These are phyloP conservation scores for Lipophrys pholis DNA, from an alignment of 2,113 vertebrate species.

Conservation along the genomic window DNA sequence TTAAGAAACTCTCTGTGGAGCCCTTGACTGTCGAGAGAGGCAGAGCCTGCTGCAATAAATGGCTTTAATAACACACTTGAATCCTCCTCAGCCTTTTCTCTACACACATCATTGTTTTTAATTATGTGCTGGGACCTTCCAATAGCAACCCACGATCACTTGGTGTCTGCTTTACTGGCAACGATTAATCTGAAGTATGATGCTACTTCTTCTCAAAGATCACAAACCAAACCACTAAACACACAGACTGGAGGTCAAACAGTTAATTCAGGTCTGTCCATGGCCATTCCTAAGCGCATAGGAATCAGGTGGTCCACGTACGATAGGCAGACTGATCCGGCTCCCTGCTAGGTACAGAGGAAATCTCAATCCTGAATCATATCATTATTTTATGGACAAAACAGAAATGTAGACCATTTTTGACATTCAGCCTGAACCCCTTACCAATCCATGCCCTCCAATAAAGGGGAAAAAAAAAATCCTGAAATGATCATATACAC, in stretches of 20 bases:
- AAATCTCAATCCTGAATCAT: background rate
- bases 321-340: conserved; percentile 19
- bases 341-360: background rate
- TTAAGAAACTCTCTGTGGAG: conserved; percentile 48
- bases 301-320: conserved; percentile 16
- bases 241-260: conserved; percentile 29
- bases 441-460: background rate
- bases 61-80: conserved; percentile 70
- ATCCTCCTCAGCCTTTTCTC: conserved; percentile 50
- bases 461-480: conserved; percentile 1
- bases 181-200: conserved; percentile 50
- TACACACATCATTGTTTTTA: conserved; percentile 53
- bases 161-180: conserved; percentile 35
- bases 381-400: background rate
- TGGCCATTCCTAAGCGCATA: conserved; percentile 26
- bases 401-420: too few species aligned
- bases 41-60: conserved; percentile 57
- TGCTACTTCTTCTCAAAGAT: conserved; percentile 21
- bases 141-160: conserved; percentile 31
- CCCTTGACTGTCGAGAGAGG: conserved; percentile 39
- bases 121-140: conserved; percentile 53
- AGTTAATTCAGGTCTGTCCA: conserved; percentile 17
- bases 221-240: conserved; percentile 32
- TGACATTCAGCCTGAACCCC: too few species aligned
- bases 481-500: conserved; percentile 1